Evolutionary conservation across 2,113 vertebrate species (phyloP).

Genomic region (Sitta europaea): DNA sequence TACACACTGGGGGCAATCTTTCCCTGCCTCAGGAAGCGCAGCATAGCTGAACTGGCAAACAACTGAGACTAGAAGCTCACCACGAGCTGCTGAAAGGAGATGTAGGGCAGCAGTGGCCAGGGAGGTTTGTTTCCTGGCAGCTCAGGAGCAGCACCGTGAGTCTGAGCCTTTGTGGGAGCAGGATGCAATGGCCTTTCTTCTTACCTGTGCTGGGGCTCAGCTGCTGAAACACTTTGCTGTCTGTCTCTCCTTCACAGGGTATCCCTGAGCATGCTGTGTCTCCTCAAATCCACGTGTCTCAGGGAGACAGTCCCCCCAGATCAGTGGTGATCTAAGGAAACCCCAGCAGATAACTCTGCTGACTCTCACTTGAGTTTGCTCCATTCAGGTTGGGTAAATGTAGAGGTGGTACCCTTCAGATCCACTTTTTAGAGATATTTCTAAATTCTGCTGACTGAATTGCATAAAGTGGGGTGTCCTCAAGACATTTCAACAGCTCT

Average conservation of each 20-base stretch:
- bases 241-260: background rate
- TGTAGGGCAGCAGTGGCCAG: background rate
- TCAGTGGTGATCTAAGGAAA: background rate
- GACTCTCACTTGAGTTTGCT: background rate
- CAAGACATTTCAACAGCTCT: background rate
- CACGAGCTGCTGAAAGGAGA: background rate
- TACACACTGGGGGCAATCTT: background rate
- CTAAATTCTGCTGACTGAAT: background rate
- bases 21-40: background rate
- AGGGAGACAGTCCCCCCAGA: rapidly evolving
- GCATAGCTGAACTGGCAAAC: background rate
- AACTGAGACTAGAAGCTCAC: background rate
- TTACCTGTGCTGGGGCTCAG: background rate
- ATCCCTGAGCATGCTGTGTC: background rate
- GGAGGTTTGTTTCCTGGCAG: background rate
- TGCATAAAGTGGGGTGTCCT: background rate
- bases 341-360: background rate
- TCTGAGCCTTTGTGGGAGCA: background rate
- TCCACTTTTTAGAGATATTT: background rate
- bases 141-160: background rate
- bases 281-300: background rate
- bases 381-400: background rate
- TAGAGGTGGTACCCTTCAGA: background rate
- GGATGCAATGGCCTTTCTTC: background rate
- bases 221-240: background rate